These are phyloP conservation scores for Chrysopilus asiliformis DNA, from an alignment of 2,888 invertebrate genomes.

Conservation along the genomic window DNA sequence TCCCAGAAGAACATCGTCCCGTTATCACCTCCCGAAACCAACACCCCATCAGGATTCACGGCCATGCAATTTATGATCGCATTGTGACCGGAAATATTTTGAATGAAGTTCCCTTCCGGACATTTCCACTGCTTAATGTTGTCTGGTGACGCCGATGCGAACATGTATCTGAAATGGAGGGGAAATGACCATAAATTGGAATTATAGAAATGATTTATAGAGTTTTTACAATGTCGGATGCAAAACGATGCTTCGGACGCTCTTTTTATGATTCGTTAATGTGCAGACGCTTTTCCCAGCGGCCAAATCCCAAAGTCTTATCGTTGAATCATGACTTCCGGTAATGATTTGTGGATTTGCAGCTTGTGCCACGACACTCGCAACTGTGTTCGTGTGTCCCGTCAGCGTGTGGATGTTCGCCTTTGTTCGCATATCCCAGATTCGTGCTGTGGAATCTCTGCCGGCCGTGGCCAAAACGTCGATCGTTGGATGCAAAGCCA, in stretches of 20 bases:
- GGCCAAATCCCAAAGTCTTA: constrained; percentile 94
- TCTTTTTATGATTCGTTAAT: constrained; percentile 97
- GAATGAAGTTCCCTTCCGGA: constrained; percentile 93
- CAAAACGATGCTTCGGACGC: constrained; percentile 62
- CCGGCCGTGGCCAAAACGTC: constrained; percentile 92
- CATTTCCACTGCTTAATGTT: constrained; percentile 99
- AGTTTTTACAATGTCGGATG: constrained; percentile 60
- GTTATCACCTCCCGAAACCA: constrained; percentile 97
- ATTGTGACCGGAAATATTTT: constrained; percentile 93
- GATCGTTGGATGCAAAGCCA: constrained; percentile 88
- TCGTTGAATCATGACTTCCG: constrained; percentile 91
- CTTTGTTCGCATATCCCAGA: constrained; percentile 99
- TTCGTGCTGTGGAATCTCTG: constrained; percentile 87
- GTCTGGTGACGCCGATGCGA: constrained; percentile 95
- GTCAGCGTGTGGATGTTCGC: constrained; percentile 93
- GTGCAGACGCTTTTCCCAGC: constrained; percentile 90
- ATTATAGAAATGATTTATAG: too few relatives aligned
- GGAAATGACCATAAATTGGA: constrained; percentile 1
- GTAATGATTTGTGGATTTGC: constrained; percentile 91
- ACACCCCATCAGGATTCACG: constrained; percentile 85
- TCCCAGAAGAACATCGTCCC: constrained; percentile 97
- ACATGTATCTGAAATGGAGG: constrained; percentile 58
- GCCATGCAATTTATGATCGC: constrained; percentile 95
- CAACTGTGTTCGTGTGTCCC: constrained; percentile 96
- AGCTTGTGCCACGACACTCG: constrained; percentile 84